Evolutionary conservation across 2,888 invertebrate genomes (phyloP), one percentile per base, ranked within the genome.

Genomic region (Rhagonycha fulva): DNA sequence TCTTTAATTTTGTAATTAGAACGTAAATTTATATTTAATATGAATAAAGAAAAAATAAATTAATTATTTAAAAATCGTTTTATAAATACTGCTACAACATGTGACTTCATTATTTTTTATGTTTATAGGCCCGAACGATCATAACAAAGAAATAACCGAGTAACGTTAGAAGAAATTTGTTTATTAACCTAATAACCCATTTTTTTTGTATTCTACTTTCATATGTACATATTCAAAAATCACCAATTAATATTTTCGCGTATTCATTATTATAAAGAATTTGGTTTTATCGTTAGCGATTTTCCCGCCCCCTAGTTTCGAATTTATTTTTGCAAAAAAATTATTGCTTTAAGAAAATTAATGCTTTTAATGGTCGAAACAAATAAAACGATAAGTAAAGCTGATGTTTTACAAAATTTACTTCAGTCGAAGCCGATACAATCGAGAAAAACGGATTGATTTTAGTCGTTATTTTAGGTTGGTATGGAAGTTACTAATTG

Each of bases 221-320:
- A 47, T 47, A 47, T 47, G 47, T 7, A 47, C 47, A 47, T 47
- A 47, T 47, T 47, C 47, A 47, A 47, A 47, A 47, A 47, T 47
- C n/a, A 47, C 47, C 47, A 47, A 47, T 47, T 47, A 47, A 47
- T 47, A 47, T 47, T 47, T 47, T 47, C 47, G 47, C n/a, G 47
- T n/a, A 47, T 47, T 47, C 47, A 47, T 47, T n/a, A 47, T 47
- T 47, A 10, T n/a, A 47, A 47, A 47, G n/a, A 47, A 47, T 47
- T 47, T n/a, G n/a, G 47, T 66, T 66, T 66, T 66, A 26, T 66
- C 26, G 23, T 24, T 24, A 14, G 4, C n/a, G 11, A 24, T 10
- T n/a, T 26, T 66, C n/a, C 63, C 63, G 63, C 63, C 63, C 63
- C 63, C 63, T 12, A 66, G 26, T 24, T 66, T 66, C 12, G n/a